Percentiles rank a stretch among this genome's conserved stretches.
Evolutionary conservation across 2,797 vertebrate species (phyloP).

Genomic region (Dromococcyx pavoninus): DNA sequence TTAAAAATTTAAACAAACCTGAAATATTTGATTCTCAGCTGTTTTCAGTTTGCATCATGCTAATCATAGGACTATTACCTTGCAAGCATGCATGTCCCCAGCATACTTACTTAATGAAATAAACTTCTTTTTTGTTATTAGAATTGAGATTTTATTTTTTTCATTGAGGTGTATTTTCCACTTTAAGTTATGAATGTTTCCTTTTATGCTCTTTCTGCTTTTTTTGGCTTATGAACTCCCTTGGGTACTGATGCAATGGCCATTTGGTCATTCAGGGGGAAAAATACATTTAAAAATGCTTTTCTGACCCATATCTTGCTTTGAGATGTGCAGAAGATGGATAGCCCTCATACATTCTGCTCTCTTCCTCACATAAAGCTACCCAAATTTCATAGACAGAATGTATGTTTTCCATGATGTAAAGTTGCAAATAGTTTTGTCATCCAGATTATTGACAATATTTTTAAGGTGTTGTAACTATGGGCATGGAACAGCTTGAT

Average conservation of each 20-base stretch:
- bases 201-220: conserved; percentile 47
- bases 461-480: conserved; percentile 50
- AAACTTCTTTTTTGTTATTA: neutral
- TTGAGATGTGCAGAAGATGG: conserved; percentile 24
- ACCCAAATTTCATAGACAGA: conserved; percentile 54
- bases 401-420: conserved; percentile 55
- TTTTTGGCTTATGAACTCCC: conserved; percentile 39
- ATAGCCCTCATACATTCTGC: conserved; percentile 49
- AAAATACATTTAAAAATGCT: conserved; percentile 71
- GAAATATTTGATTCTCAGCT: neutral
- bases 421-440: conserved; percentile 63
- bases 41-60: neutral
- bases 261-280: conserved; percentile 66
- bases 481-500: conserved; percentile 10
- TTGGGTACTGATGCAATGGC: conserved; percentile 46
- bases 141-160: neutral
- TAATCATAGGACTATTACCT: neutral
- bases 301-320: conserved; percentile 68
- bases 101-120: conserved; percentile 2
- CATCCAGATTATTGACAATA: neutral
- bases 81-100: neutral
- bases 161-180: neutral
- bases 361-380: conserved; percentile 57
- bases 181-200: conserved; percentile 55
- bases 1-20: neutral